These are phyloP conservation scores for Rotaria sp. DNA, from an alignment of 2,888 invertebrate species.

Conservation along the genomic window DNA sequence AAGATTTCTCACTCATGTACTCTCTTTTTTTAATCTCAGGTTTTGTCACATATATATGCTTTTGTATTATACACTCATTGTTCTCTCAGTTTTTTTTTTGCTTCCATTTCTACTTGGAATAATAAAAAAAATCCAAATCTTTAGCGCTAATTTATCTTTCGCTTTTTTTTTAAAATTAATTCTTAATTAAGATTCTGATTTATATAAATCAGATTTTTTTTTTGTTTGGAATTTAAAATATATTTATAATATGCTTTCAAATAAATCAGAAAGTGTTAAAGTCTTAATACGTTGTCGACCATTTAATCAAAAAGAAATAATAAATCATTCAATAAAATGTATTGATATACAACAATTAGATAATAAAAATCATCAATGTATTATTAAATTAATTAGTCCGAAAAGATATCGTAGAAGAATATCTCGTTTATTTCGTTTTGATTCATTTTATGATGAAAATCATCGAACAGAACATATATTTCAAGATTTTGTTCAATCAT, in stretches of 20 bases:
- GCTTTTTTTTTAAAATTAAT: not conserved
- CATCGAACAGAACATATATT: conserved; percentile 16
- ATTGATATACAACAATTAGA: not conserved
- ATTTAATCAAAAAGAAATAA: not conserved
- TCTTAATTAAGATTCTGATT: not conserved
- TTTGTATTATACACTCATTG: not conserved
- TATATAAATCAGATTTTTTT: not conserved
- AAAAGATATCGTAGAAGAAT: not conserved
- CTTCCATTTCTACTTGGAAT: not conserved
- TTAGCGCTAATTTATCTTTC: not conserved
- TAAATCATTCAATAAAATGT: not conserved
- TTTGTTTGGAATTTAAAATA: not conserved
- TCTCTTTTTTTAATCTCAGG: not conserved
- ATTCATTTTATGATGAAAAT: conserved; percentile 2
- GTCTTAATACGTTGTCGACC: conserved; percentile 12
- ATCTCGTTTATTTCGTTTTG: conserved; percentile 4
- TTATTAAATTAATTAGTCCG: not conserved
- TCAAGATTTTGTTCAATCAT: not conserved
- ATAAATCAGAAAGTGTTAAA: conserved; percentile 18
- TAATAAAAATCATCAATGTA: not conserved
- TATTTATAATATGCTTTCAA: not conserved
- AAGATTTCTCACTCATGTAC: not conserved
- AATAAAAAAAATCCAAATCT: not conserved
- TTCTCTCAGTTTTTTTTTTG: not conserved
- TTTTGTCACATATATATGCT: not conserved